Conservation (phyloP, 2,113 vertebrate species). For the Nothocercus nigrocapillus region DNA sequence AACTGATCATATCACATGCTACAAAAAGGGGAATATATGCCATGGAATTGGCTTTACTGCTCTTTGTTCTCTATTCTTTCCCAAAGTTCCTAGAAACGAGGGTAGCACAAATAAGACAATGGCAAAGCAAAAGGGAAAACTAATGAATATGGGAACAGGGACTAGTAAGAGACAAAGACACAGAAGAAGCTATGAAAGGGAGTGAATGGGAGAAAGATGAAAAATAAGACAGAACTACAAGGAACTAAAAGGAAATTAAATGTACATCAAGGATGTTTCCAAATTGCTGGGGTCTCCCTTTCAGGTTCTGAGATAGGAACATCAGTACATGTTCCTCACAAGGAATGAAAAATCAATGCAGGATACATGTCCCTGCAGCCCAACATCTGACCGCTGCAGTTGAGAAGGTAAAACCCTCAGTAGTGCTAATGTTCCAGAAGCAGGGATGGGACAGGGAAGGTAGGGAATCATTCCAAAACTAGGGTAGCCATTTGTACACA, state of each 20-base stretch:
- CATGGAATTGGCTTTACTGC: not conserved
- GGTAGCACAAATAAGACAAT: too few species aligned
- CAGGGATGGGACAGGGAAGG: not conserved
- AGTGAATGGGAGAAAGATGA: not conserved
- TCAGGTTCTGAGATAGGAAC: not conserved
- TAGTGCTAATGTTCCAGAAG: not conserved
- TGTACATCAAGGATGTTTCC: not conserved
- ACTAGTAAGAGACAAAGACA: not conserved
- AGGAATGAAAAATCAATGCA: not conserved
- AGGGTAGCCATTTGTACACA: not conserved
- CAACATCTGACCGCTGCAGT: too few species aligned
- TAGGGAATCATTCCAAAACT: not conserved
- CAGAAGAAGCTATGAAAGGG: fast-evolving
- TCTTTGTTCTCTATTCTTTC: not conserved
- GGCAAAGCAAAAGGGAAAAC: not conserved
- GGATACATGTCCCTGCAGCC: not conserved
- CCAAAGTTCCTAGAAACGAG: not conserved
- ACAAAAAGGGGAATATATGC: not conserved
- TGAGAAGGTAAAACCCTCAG: not conserved
- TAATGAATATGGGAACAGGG: not conserved
- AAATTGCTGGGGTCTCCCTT: not conserved
- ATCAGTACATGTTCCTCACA: not conserved
- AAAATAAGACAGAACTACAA: not conserved
- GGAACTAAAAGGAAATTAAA: not conserved
- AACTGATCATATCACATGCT: not conserved